These are phyloP conservation scores for Drosophila burlai DNA, from an alignment of 1,140 invertebrate species.

Conservation along the genomic window DNA sequence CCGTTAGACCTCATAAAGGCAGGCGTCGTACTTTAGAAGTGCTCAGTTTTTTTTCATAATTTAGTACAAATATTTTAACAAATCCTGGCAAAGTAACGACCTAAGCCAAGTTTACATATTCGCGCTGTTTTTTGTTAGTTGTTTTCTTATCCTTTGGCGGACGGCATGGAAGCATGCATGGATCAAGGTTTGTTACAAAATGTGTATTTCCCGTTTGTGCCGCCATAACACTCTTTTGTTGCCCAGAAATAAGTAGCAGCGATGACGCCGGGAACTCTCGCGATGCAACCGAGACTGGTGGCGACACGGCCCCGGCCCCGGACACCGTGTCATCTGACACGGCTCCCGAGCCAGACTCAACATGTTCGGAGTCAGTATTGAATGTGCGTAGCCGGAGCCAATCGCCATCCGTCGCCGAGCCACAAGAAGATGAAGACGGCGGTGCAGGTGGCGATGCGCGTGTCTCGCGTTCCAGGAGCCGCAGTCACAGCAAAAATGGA, in stretches of 20 bases:
- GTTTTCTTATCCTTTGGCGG: no score
- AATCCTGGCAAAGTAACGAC: background rate
- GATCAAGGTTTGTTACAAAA: slow-evolving; percentile 28
- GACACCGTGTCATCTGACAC: background rate
- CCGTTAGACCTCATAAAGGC: slow-evolving; percentile 12
- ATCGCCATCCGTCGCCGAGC: background rate
- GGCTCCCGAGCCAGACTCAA: slow-evolving; percentile 5
- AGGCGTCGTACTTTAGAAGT: slow-evolving; percentile 24
- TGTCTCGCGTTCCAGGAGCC: slow-evolving; percentile 17
- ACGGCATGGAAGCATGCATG: slow-evolving; percentile 21
- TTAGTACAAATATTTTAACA: background rate
- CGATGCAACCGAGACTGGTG: background rate
- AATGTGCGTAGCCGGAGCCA: slow-evolving; percentile 10
- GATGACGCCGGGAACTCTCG: slow-evolving; percentile 5
- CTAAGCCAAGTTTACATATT: background rate
- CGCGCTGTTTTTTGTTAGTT: background rate
- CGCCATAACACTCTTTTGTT: background rate
- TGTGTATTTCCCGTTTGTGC: background rate
- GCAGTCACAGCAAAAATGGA: slow-evolving; percentile 10
- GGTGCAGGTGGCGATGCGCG: background rate
- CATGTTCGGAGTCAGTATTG: slow-evolving; percentile 25
- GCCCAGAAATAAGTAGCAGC: slow-evolving; percentile 15
- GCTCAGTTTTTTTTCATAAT: background rate
- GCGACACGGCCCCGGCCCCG: background rate
- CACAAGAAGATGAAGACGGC: background rate